A percentile compares a stretch with the other conserved stretches of the same genome.
These are phyloP conservation scores for Caenorhabditis elegans DNA, from an alignment of 1,140 invertebrate genomes.

Conservation along the genomic window DNA sequence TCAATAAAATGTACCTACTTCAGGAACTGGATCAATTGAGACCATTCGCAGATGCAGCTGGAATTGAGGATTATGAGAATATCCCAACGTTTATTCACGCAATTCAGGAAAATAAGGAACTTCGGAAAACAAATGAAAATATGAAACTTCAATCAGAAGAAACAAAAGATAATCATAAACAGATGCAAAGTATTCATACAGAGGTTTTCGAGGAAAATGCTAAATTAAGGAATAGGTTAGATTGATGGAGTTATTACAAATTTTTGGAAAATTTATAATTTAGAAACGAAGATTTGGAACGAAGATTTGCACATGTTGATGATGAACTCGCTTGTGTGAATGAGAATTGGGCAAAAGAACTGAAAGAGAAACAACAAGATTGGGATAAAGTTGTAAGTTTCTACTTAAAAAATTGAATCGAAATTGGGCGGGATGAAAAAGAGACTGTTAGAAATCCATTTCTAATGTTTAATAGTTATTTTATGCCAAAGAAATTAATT, in stretches of 20 bases:
- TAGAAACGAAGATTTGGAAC: slow-evolving; percentile 38
- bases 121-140: slow-evolving; percentile 14
- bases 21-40: slow-evolving; percentile 38
- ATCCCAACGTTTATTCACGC: slow-evolving; percentile 33
- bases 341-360: slow-evolving; percentile 34
- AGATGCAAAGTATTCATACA: neutral
- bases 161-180: neutral
- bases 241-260: neutral
- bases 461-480: too few relatives aligned
- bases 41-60: slow-evolving; percentile 26
- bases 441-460: too few relatives aligned
- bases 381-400: slow-evolving; percentile 21
- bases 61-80: slow-evolving; percentile 26
- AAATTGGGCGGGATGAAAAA: too few relatives aligned
- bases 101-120: slow-evolving; percentile 4
- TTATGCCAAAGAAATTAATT: neutral
- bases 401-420: too few relatives aligned
- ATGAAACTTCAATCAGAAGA: slow-evolving; percentile 1
- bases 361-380: slow-evolving; percentile 37
- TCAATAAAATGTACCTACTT: neutral
- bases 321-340: slow-evolving; percentile 34
- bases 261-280: neutral
- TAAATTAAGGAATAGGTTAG: slow-evolving; percentile 19
- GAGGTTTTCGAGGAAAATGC: slow-evolving; percentile 33
- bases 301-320: slow-evolving; percentile 28